Base-by-base conservation (phyloP, 2,888 invertebrate genomes). In the Brachylomia viminalis region DNA sequence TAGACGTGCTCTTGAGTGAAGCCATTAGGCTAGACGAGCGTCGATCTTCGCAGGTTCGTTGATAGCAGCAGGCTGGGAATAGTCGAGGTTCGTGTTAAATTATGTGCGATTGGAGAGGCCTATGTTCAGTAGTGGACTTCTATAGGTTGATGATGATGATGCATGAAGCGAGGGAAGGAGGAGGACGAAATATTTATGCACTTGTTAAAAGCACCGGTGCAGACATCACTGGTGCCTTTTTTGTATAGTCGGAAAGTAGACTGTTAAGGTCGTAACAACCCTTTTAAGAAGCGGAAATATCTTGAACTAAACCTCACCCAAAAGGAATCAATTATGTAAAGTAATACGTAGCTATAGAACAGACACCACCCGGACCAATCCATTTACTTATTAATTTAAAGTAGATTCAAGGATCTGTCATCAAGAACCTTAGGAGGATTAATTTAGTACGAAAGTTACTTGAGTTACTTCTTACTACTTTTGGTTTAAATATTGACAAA, bases 401-500 rank as follows among this genome's bases (percentile, higher is more conserved):
- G 67, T 59, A 69, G 27, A 69, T 58, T 64, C 38, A 54, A 68
- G 30, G 27, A 68, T 47, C 58, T 27, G 42, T 62, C 77, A 67
- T 77, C 61, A 56, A 6, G 47, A 54, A 23, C 52, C 33, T 62
- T 76, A 79, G 54, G 45, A 59, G 68, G 64, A 59, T 84, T 70
- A 52, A 82, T 75, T 75, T 71, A 64, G 42, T 56, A 20, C 58
- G 27, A 65, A 69, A 64, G 33, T 59, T 64, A 42, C 42, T 42
- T 10, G 65, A 64, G 27, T 59, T 64, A 42, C 42, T 42, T 10
- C 33, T 23, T 64, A 54, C 52, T 47, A 27, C 77, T 58, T 59
- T 71, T 27, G 49, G 42, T 72, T 74, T 61, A 82, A 77, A 64
- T 81, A 85, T 81, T 75, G 71, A 82, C 77, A 3, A 69, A 65